Evolutionary conservation across 2,888 invertebrate genomes (phyloP).

Genomic region (Pyrrhia umbra): DNA sequence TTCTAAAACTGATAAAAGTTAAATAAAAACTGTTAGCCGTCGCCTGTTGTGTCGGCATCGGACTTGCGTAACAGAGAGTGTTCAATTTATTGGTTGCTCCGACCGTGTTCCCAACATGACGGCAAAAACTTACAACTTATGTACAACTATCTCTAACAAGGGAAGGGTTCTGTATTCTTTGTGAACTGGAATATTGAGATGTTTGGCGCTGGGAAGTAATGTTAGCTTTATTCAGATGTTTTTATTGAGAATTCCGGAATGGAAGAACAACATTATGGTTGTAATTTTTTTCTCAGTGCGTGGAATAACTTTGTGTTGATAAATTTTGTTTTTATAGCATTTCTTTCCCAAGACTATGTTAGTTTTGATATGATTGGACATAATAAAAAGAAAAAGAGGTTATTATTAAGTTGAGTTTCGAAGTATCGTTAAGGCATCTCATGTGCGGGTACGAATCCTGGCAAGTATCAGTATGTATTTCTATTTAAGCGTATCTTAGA

Average conservation of each 20-base stretch:
- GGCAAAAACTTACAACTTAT: slow-evolving; percentile 37
- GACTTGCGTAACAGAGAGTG: slow-evolving; percentile 48
- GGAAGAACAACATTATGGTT: slow-evolving; percentile 25
- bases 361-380: too few species aligned
- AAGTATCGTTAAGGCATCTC: too few species aligned
- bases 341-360: too few species aligned
- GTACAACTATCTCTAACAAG: slow-evolving; percentile 32
- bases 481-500: too few species aligned
- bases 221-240: slow-evolving; percentile 6
- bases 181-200: slow-evolving; percentile 18
- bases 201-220: slow-evolving; percentile 1
- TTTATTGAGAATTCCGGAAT: slow-evolving; percentile 8
- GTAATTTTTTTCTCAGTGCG: neutral
- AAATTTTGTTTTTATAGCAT: neutral
- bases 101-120: slow-evolving; percentile 35
- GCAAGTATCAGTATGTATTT: too few species aligned
- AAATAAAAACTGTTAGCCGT: slow-evolving; percentile 61
- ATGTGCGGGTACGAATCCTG: too few species aligned
- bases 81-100: slow-evolving; percentile 52
- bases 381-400: neutral
- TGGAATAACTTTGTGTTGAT: neutral
- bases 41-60: slow-evolving; percentile 49
- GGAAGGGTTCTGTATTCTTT: slow-evolving; percentile 35
- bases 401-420: too few species aligned
- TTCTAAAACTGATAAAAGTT: slow-evolving; percentile 52